Evolutionary conservation across 2,888 invertebrate species (phyloP), one percentile per base, ranked within the genome.

Genomic region (Acronicta psi): DNA sequence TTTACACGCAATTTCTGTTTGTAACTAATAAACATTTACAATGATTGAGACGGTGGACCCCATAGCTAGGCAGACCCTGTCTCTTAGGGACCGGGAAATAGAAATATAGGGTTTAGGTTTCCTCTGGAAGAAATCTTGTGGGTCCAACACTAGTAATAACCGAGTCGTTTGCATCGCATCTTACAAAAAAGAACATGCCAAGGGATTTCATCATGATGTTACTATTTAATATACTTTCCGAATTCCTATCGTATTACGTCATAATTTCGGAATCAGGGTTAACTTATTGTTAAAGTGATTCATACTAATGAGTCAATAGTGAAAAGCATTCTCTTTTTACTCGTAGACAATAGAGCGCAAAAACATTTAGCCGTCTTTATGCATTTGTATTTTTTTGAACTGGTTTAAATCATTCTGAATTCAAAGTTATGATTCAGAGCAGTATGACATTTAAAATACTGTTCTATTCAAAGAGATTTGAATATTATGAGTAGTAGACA

Each of bases 271-370:
- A 69, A 71, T 65, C 59, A 40, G 25, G 17, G 47, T 38, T 55
- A 53, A 60, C 54, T 55, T 58, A 61, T 62, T 69, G 58, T 75
- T 61, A 49, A 23, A 56, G 17, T 46, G 57, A 60, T 43, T 46
- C 60, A 64, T 69, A 60, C 42, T 66, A 58, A 61, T 72, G 54
- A 69, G 54, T 64, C 63, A 69, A 65, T 64, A 57, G 54, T 52
- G 66, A 75, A 77, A 77, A 67, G 38, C 61, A 72, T 78, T 75
- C 59, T 70, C 55, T 40, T 25, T 50, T 50, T 13, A 42, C 25
- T 69, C 59, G 51, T 41, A 53, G 14, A 69, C 69, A 63, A 63
- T 58, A 37, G 42, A 38, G 0, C 2, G 9, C 20, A 45, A 51
- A 54, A 59, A 34, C 16, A 41, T 69, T 50, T 20, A 10, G 13